Evolutionary conservation across 2,797 vertebrate genomes (phyloP), one percentile per base, ranked within the genome.

Genomic region (Phrynocephalus forsythii): DNA sequence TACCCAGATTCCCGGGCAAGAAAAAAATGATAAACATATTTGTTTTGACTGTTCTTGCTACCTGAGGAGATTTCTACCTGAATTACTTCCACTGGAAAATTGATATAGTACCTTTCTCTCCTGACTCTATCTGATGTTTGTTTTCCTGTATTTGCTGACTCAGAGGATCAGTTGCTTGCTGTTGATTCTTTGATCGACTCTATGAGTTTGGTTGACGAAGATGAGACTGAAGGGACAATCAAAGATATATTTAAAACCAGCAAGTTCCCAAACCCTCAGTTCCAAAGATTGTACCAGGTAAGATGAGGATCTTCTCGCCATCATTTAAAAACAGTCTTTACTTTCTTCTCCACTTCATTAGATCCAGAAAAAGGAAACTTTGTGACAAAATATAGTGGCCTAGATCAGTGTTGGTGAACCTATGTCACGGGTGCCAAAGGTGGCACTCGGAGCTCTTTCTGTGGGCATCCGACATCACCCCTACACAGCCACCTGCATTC

Each of bases 251-350:
- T 99, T 91, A 98, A 98, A 91, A 97, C 97, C 86, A 97, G 96
- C 94, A 95, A 97, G 94, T 97, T 99, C 88, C 98, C 98, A 91
- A 99, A 99, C 91, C 99, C 99, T 79, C 95, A 96, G 86, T 99
- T 98, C 96, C 99, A 99, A 96, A 98, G 99, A 88, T 96, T 98
- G 13, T 99, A 98, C 95, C 99, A 99, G 98, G 99, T 99, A 96
- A 96, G 95, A 84, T 63, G 44, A 73, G 67, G 44, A 91, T 79
- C 1, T 83, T 1, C 9, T 2, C 8, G 56, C 0, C n/a, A 67
- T 82, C n/a, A 82, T 11, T 1, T 79, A 78, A 71, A 88, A 79
- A 22, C 22, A 85, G 83, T 81, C 63, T 1, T 11, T 26, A 9
- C 79, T 87, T 84, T n/a, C 89, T 28, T 87, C 6, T 15, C 5